Percentiles rank a stretch among this genome's conserved stretches.
These are phyloP conservation scores for Prosopocoilus inquinatus DNA, from an alignment of 2,888 invertebrate genomes.

Conservation along the genomic window DNA sequence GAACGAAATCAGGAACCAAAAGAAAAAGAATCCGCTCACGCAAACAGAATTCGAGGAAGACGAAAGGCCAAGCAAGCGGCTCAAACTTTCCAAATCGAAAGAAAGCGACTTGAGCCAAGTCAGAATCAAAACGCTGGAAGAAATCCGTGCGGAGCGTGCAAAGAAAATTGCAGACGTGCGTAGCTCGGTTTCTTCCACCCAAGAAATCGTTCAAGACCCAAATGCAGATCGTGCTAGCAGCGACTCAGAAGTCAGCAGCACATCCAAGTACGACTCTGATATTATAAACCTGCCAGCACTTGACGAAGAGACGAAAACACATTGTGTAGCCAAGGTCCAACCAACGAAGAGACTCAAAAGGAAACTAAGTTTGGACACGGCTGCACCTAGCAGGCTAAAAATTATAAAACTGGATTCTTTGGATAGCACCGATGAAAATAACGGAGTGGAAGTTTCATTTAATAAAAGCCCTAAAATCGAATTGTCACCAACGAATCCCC, in stretches of 20 bases:
- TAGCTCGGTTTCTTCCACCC: slow-evolving; percentile 19
- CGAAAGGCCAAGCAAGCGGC: slow-evolving; percentile 15
- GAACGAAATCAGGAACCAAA: slow-evolving; percentile 50
- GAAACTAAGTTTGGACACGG: neutral
- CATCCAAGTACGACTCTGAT: slow-evolving; percentile 24
- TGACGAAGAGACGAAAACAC: slow-evolving; percentile 1
- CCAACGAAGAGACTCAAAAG: slow-evolving; percentile 16
- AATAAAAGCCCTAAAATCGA: no score
- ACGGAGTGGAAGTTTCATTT: neutral
- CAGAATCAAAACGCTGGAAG: slow-evolving; percentile 49
- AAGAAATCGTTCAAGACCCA: slow-evolving; percentile 12
- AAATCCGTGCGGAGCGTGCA: slow-evolving; percentile 45
- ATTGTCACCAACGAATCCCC: neutral
- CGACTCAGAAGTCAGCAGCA: slow-evolving; percentile 41
- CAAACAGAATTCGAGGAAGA: slow-evolving; percentile 16
- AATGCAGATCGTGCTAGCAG: slow-evolving; percentile 3
- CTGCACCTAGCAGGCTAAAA: neutral
- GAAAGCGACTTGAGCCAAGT: slow-evolving; percentile 31
- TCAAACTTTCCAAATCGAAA: slow-evolving; percentile 16
- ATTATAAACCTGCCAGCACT: neutral
- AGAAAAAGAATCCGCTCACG: slow-evolving; percentile 17
- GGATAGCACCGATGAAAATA: neutral
- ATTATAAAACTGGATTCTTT: neutral
- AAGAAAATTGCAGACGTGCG: slow-evolving; percentile 17
- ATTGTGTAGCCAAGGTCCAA: slow-evolving; percentile 12